Evolutionary conservation across 2,888 invertebrate genomes (phyloP), one percentile per base, ranked within the genome.

Genomic region (Oscheius sp.): DNA sequence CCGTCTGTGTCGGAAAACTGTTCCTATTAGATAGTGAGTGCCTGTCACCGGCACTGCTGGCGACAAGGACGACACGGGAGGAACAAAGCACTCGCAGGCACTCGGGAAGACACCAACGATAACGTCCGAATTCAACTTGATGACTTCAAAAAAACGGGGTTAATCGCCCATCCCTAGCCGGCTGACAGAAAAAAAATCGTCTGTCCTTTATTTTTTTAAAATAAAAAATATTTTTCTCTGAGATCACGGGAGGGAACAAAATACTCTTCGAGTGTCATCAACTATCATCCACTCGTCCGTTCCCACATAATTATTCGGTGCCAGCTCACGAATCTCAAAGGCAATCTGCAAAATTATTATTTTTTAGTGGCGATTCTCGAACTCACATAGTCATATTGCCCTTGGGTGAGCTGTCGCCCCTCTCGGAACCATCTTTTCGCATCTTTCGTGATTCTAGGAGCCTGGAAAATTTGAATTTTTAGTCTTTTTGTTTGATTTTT

Each of bases 341-440:
- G 81, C 74, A n/a, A 83, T 63, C 83, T 83, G 69, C 58, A 80
- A 61, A 15, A 39, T 5, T 3, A 1, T 42, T n/a, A 1, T 29
- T 5, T 15, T 55, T 2, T 20, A 25, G 3, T 4, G n/a, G n/a
- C n/a, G n/a, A 55, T 4, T 3, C 15, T 4, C 20, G 17, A 5
- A 65, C n/a, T 33, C 29, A 84, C 80, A 70, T 84, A 84, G 52
- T 82, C 78, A 69, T 84, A 84, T 53, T 64, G 66, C 20, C 82
- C 84, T 15, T 72, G 58, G 3, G 73, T 42, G n/a, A 84, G 65
- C 20, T 65, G 58, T 17, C 78, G 52, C 23, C 76, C 81, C 65
- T 84, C 84, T 33, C 84, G 61, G 72, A 83, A 84, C 84, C 84
- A 84, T 65, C 84, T 61, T 34, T 74, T 64, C 3, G 76, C 73